A percentile compares a stretch with the other conserved stretches of the same genome.
Conservation (phyloP, 2,113 vertebrate species). For the Pluvialis apricaria region DNA sequence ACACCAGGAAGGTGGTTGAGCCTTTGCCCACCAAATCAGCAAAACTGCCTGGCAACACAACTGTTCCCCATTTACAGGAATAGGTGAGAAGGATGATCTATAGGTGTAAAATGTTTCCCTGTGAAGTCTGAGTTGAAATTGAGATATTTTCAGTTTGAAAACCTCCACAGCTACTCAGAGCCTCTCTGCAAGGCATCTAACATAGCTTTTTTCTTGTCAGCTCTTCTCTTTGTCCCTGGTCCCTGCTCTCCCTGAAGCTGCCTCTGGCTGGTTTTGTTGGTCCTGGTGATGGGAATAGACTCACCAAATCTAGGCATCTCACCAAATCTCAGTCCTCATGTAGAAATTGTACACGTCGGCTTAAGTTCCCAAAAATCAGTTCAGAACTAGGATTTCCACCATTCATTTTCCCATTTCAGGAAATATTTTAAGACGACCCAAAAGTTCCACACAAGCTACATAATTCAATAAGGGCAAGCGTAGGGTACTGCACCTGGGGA, state of each 20-base stretch:
- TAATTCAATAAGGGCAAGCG: no score
- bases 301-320: rapidly evolving
- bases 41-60: neutral
- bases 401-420: neutral
- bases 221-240: neutral
- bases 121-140: neutral
- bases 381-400: neutral
- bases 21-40: neutral
- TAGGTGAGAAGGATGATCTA: neutral
- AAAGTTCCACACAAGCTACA: neutral
- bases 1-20: neutral
- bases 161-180: neutral
- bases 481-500: no score
- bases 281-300: neutral
- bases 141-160: neutral
- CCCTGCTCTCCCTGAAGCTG: neutral
- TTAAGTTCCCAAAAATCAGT: neutral
- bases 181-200: neutral
- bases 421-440: neutral
- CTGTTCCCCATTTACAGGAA: neutral
- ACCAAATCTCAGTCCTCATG: neutral
- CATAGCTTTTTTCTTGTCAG: neutral
- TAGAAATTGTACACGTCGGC: rapidly evolving
- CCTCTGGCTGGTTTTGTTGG: neutral
- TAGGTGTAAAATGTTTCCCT: neutral